phyloP scores from a whole-genome alignment of 1,140 invertebrate species.

The Chlorops oryzae region DNA sequence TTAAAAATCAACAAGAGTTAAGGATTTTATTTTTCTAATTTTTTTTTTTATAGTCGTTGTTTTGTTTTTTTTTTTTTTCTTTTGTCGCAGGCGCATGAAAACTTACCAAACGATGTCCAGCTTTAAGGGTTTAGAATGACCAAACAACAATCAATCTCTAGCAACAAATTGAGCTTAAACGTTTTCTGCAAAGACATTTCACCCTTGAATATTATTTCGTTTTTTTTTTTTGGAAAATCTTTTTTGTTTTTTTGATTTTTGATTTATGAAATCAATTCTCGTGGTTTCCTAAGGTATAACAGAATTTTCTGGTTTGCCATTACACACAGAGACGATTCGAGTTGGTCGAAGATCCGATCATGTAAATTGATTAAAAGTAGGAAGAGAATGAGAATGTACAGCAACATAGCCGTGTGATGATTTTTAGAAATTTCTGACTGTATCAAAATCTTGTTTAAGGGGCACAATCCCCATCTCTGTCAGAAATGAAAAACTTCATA shows the following conservation, averaged over 20 bases:
- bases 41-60: constrained; percentile 24
- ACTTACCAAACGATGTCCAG: constrained; percentile 47
- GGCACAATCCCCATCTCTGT: no score
- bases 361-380: no score
- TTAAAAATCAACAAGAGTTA: no score
- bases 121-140: constrained; percentile 45
- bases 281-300: neutral
- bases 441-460: no score
- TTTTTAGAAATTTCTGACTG: no score
- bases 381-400: no score
- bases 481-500: no score
- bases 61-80: constrained; percentile 27
- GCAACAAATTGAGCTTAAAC: constrained; percentile 47
- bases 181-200: constrained; percentile 48
- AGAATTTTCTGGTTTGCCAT: constrained; percentile 2
- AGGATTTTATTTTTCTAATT: no score
- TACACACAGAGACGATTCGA: constrained; percentile 3
- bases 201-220: constrained; percentile 47
- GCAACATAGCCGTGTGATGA: no score
- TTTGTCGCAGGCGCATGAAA: constrained; percentile 42
- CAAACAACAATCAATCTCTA: constrained; percentile 44
- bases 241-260: constrained; percentile 21
- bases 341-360: no score
- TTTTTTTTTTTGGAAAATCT: constrained; percentile 26
- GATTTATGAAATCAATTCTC: constrained; percentile 5